A percentile compares a stretch with the other conserved stretches of the same genome.
phyloP scores from a whole-genome alignment of 2,113 vertebrate species.

The Pogonocichla stellata region DNA sequence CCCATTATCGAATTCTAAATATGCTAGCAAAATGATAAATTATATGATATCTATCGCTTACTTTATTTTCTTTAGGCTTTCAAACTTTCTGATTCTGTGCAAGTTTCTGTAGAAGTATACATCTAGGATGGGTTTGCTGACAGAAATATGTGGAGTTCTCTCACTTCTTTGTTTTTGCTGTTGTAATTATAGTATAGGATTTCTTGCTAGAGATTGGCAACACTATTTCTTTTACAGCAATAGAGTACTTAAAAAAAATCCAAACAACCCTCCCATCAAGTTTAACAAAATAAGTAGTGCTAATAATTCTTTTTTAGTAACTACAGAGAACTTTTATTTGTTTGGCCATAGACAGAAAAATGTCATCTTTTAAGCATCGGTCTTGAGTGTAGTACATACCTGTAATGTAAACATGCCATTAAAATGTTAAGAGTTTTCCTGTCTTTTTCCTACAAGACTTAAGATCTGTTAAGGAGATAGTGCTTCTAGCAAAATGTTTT shows the following conservation, averaged over 20 bases:
- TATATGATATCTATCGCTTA: neutral
- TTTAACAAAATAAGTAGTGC: neutral
- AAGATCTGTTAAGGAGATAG: neutral
- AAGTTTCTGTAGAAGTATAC: neutral
- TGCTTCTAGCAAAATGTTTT: neutral
- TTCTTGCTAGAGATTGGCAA: neutral
- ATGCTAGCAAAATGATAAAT: neutral
- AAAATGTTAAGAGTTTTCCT: neutral
- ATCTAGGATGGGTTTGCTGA: neutral
- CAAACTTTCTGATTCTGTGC: neutral
- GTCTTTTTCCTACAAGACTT: neutral
- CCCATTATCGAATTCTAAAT: neutral
- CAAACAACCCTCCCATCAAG: fast-evolving
- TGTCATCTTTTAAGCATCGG: neutral
- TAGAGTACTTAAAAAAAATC: neutral
- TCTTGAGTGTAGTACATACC: neutral
- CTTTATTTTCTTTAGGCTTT: neutral
- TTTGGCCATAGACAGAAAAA: neutral
- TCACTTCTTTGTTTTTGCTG: neutral
- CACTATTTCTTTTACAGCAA: neutral
- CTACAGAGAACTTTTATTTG: neutral
- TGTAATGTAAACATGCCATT: fast-evolving
- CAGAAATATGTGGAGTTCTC: neutral
- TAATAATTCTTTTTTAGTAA: neutral
- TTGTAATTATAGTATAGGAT: neutral